Percentiles rank a stretch among this genome's conserved stretches.
Evolutionary conservation across 2,888 invertebrate genomes (phyloP).

Genomic region (Eupithecia tripunctaria): DNA sequence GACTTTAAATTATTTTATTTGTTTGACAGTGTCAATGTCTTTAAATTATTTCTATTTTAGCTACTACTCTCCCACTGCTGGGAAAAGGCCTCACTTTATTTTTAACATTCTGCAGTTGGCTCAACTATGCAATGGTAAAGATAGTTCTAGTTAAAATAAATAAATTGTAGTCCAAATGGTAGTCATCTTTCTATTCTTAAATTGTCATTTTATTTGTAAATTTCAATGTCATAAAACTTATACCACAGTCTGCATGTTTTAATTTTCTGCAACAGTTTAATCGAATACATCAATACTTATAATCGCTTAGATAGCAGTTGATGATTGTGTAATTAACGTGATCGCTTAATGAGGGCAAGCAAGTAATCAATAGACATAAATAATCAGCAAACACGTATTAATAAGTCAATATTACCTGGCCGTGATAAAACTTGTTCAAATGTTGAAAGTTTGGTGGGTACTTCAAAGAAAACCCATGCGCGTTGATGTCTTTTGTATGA

Average conservation of each 20-base stretch:
- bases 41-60: background rate
- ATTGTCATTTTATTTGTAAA: too few species aligned
- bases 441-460: background rate
- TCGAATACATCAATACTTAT: background rate
- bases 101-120: too few species aligned
- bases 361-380: conserved; percentile 3
- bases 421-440: conserved; percentile 8
- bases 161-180: too few species aligned
- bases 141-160: too few species aligned
- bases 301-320: background rate
- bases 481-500: too few species aligned
- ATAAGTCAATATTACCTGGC: conserved; percentile 5
- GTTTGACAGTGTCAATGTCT: too few species aligned
- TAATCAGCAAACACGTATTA: conserved; percentile 4
- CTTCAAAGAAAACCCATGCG: background rate
- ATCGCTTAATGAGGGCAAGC: conserved; percentile 1
- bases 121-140: too few species aligned
- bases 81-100: too few species aligned
- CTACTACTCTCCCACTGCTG: too few species aligned
- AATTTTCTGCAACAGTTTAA: background rate
- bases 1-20: too few species aligned
- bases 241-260: background rate
- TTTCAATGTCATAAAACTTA: background rate
- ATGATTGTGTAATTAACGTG: conserved; percentile 12
- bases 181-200: too few species aligned